Base-by-base conservation (phyloP, 2,888 invertebrate genomes). In the Globia sparganii region DNA sequence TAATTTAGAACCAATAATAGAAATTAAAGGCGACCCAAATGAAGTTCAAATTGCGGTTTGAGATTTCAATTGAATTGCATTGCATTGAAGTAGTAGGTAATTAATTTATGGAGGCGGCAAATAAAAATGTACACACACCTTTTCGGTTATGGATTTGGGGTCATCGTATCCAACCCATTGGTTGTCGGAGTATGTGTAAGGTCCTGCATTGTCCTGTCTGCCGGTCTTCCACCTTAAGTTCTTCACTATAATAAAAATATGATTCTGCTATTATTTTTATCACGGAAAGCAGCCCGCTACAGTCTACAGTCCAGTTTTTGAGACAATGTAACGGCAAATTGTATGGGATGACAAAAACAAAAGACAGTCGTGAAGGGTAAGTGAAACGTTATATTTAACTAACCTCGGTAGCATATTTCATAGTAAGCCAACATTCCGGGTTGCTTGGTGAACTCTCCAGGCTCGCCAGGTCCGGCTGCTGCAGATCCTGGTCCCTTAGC, bases 151-250 rank as follows among this genome's bases (percentile, higher is more conserved):
- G 25, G 98, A 98, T 78, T 97, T 97, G 0, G 97, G 96, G 93
- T 99, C 98, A 91, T 99, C 99, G 91, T 97, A 99, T 62, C 99
- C 98, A 58, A 99, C 98, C 99, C 99, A 99, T 91, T 99, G 99
- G 88, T 98, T 97, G 64, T 97, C 97, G 15, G 97, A 97, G 93
- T 98, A 98, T 0, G 99, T 98, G 91, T 98, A 98, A 0, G 99
- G 99, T 4, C 98, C 98, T 56, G 97, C 97, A 0, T 97, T 95
- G 71, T 97, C 97, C 72, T 96, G 96, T 68, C 97, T 95, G n/a
- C 97, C 97, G 0, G 97, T 97, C 75, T 96, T 97, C 98, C 98
- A 98, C 43, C 97, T 97, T 68, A 97, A 95, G 81, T 97, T 97
- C 85, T 97, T 97, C 40, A 98, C 97, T 97, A 91, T 65, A 82